Percentiles rank a stretch among this genome's conserved stretches.
phyloP scores from a whole-genome alignment of 2,888 invertebrate species.

The Drosophila atripex region DNA sequence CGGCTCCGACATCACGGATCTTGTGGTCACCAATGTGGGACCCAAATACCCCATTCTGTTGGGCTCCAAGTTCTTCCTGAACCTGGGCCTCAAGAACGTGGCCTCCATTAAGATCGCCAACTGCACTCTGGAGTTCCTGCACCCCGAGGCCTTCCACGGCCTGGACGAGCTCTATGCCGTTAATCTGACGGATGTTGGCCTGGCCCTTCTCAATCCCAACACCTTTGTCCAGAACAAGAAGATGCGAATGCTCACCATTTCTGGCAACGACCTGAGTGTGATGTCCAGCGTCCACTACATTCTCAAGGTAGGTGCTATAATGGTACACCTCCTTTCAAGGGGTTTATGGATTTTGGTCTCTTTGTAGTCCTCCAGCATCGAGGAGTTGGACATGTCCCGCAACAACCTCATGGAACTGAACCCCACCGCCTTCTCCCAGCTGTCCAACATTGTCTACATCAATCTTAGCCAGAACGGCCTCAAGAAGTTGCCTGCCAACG shows the following conservation, averaged over 20 bases:
- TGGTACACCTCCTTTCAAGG: accelerated
- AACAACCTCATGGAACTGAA: conserved; percentile 88
- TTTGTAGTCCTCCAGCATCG: conserved; percentile 85
- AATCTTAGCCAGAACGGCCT: conserved; percentile 89
- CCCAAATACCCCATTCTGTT: conserved; percentile 86
- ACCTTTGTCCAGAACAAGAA: conserved; percentile 88
- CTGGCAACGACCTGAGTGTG: conserved; percentile 87
- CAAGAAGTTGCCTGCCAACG: conserved; percentile 83
- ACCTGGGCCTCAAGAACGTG: conserved; percentile 87
- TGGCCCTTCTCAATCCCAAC: conserved; percentile 88
- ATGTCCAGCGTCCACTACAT: conserved; percentile 82
- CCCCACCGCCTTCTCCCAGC: conserved; percentile 87
- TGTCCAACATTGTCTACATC: conserved; percentile 88
- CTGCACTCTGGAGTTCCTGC: conserved; percentile 88
- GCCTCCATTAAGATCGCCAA: conserved; percentile 89
- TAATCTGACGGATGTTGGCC: conserved; percentile 88
- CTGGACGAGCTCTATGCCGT: conserved; percentile 88
- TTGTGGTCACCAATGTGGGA: conserved; percentile 87
- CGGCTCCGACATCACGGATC: conserved; percentile 87
- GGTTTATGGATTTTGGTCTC: not conserved
- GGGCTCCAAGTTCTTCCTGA: conserved; percentile 86
- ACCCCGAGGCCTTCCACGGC: conserved; percentile 88
- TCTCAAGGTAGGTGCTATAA: conserved; percentile 68
- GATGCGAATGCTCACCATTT: conserved; percentile 87
- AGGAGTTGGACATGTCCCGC: conserved; percentile 89